Evolutionary conservation across 2,888 invertebrate species (phyloP), one percentile per base, ranked within the genome.

Genomic region (Archaeoteleia sp.): DNA sequence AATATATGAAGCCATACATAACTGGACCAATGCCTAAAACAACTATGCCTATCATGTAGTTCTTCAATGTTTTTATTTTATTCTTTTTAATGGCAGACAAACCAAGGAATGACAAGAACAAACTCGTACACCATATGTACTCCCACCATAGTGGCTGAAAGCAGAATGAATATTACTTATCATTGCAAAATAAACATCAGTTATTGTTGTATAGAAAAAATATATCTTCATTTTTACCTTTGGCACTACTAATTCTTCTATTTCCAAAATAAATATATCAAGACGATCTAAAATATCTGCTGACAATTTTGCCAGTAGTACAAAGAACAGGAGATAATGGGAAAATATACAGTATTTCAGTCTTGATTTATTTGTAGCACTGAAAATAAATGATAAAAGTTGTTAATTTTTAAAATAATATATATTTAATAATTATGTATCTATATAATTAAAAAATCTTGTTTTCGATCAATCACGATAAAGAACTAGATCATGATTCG

Each of bases 331-430:
- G 69, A 96, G 86, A 81, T 95, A 93, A 87, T 98, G 98, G 86
- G 95, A 93, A 87, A 95, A 94, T 87, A 97, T 94, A 86, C 96
- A 95, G 85, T 94, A 94, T 87, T 95, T 96, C 86, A 99, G 90
- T 81, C 98, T 92, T 73, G 95, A 95, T 88, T 99, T 99, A 88
- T 96, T 97, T 83, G 95, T 89, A 82, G 96, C 95, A 89, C 98
- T 98, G 91, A 81, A 91, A 91, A 2, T 29, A 3, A 27, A 45
- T 1, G 29, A 13, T 20, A 46, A 0, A 10, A 30, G 5, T 20
- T n/a, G n/a, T n/a, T n/a, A n/a, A n/a, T n/a, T n/a, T n/a, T n/a
- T n/a, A n/a, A n/a, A n/a, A n/a, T n/a, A n/a, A n/a, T 20, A 20
- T 20, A 20, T 20, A 20, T 20, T 2, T 20, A n/a, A 20, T 20